These are phyloP conservation scores for Nannospalax galili DNA, from an alignment of 2,113 vertebrate genomes.

Conservation along the genomic window DNA sequence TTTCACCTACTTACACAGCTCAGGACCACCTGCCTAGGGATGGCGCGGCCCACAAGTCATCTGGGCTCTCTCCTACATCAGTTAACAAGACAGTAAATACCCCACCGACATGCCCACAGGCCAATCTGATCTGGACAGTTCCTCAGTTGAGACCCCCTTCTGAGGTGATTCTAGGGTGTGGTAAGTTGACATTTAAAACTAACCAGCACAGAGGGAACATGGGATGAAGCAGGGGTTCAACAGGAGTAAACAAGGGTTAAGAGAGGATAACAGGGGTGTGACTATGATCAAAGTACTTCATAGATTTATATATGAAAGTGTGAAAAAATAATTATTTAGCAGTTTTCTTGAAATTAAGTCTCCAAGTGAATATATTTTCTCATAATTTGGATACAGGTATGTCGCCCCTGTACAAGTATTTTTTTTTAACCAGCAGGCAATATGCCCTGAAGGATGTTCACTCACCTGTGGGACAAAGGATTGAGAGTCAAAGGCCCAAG, in stretches of 20 bases:
- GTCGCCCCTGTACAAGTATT: background rate
- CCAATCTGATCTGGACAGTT: background rate
- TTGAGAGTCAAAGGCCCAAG: background rate
- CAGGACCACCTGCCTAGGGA: background rate
- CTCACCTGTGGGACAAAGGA: background rate
- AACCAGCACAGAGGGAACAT: background rate
- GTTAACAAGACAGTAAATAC: background rate
- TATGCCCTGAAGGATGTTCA: background rate
- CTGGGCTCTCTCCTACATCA: background rate
- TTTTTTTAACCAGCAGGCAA: background rate
- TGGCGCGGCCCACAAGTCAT: background rate
- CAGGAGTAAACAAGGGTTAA: background rate
- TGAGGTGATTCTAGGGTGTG: background rate
- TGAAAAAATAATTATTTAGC: background rate
- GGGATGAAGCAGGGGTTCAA: too few relatives aligned
- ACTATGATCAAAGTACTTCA: background rate
- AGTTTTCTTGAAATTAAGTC: background rate
- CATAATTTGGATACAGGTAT: background rate
- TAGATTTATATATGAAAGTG: background rate
- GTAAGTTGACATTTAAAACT: background rate
- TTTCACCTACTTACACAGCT: background rate
- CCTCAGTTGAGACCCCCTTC: background rate
- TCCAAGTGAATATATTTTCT: background rate
- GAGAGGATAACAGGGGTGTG: background rate
- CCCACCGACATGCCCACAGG: background rate